Conservation (phyloP, 1,140 invertebrate genomes). For the Lepidurus arcticus region DNA sequence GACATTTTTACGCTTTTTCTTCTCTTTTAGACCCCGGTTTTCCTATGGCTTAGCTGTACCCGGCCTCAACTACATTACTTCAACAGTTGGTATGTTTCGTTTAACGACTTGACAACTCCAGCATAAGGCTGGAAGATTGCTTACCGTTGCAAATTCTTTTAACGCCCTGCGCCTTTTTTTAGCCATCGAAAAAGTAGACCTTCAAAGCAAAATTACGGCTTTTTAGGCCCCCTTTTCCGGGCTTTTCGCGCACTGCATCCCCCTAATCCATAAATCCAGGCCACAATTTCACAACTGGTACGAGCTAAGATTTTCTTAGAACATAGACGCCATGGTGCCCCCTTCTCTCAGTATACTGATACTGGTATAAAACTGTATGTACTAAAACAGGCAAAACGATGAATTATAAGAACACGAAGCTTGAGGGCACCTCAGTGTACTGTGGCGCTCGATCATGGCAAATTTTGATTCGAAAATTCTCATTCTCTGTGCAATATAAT, state of each 20-base stretch:
- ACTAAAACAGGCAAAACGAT: too few species aligned
- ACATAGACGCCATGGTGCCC: too few species aligned
- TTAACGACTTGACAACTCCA: conserved; percentile 18
- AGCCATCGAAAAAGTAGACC: neutral
- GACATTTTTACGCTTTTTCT: neutral
- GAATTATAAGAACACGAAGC: too few species aligned
- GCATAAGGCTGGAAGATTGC: neutral
- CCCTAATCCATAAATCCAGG: neutral
- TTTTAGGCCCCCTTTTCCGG: neutral
- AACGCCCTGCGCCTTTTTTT: neutral
- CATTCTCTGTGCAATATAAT: too few species aligned
- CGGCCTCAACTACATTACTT: neutral
- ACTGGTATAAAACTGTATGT: too few species aligned
- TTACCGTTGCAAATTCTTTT: neutral
- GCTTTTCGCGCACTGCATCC: neutral
- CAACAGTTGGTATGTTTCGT: neutral
- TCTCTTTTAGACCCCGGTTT: neutral
- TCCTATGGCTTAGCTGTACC: neutral
- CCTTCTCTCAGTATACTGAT: too few species aligned
- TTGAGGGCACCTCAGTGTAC: too few species aligned
- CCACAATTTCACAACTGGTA: neutral
- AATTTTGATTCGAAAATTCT: too few species aligned
- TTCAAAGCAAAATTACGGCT: neutral
- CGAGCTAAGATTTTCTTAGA: too few species aligned
- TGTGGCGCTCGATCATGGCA: too few species aligned